Base-by-base conservation (phyloP, 1,140 invertebrate species). In the Drosophila leontia region DNA sequence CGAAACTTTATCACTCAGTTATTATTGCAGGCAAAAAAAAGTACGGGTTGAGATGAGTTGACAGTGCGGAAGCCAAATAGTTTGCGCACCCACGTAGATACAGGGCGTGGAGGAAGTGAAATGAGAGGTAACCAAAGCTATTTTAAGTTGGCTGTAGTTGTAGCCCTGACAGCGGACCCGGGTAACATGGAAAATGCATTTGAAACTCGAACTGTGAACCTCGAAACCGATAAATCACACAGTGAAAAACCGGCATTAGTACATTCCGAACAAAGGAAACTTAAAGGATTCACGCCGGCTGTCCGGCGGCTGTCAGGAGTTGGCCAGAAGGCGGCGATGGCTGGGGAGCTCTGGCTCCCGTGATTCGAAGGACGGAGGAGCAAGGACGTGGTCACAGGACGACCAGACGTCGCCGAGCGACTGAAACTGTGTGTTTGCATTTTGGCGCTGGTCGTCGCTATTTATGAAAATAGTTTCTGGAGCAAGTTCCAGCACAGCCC, bases 221-320 rank as follows among this genome's bases (percentile, higher is more conserved):
- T 79, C 81, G 70, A 90, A 88, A 85, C 84, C 88, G 75, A 91
- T 91, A 91, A 91, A 91, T 91, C 90, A 91, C 90, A 88, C 76
- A 80, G 84, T 90, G 90, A 75, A 91, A 91, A 88, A 91, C 90
- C 82, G 81, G 90, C 79, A 91, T 91, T 91, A 88, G 83, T 86
- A 84, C 81, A 88, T 77, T 82, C 47, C 70, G 68, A 69, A 80
- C 78, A 83, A 80, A 76, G 53, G 80, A 82, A 90, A 84, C 84
- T 88, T 86, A 91, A 91, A 84, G 87, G 83, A 91, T 91, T 91
- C 88, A 76, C 76, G 68, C 75, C 79, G 84, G 53, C 61, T 74
- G 75, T 76, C 82, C 64, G 58, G 55, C 64, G 57, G 61, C 48
- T 56, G 67, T 45, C 76, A 64, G 58, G 75, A 69, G 65, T 80